Conservation (phyloP, 1,140 invertebrate genomes). For the Capitella teleta region DNA sequence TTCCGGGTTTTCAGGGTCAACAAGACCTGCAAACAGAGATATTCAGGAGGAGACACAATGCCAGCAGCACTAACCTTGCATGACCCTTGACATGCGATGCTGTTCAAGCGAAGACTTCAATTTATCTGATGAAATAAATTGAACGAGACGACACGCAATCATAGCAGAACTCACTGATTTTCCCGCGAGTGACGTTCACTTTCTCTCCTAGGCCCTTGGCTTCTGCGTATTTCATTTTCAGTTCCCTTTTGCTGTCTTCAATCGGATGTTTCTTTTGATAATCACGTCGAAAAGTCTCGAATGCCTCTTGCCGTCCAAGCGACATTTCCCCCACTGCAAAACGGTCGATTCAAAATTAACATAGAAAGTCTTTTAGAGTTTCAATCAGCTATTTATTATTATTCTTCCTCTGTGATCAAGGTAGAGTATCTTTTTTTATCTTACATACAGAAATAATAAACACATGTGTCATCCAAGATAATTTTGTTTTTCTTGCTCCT, state of each 20-base stretch:
- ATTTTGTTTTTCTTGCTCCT: neutral
- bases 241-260: conserved; percentile 30
- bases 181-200: conserved; percentile 31
- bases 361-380: neutral
- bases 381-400: neutral
- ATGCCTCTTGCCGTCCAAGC: conserved; percentile 39
- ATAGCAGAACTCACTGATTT: conserved; percentile 31
- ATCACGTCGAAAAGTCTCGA: conserved; percentile 39
- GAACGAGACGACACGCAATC: neutral
- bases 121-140: conserved; percentile 5
- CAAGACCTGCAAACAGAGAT: conserved; percentile 1
- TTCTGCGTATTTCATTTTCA: conserved; percentile 34
- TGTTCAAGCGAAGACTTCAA: conserved; percentile 19
- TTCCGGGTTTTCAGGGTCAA: conserved; percentile 18
- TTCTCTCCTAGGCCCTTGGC: conserved; percentile 35
- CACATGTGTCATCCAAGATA: neutral
- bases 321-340: conserved; percentile 39
- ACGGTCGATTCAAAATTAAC: conserved; percentile 5
- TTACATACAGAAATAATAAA: neutral
- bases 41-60: neutral
- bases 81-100: conserved; percentile 24
- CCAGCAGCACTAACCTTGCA: conserved; percentile 20
- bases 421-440: neutral
- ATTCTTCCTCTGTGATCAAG: neutral
- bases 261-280: conserved; percentile 31